Evolutionary conservation across 2,797 vertebrate species (phyloP), one percentile per base, ranked within the genome.

Genomic region (Liparis tanakae): DNA sequence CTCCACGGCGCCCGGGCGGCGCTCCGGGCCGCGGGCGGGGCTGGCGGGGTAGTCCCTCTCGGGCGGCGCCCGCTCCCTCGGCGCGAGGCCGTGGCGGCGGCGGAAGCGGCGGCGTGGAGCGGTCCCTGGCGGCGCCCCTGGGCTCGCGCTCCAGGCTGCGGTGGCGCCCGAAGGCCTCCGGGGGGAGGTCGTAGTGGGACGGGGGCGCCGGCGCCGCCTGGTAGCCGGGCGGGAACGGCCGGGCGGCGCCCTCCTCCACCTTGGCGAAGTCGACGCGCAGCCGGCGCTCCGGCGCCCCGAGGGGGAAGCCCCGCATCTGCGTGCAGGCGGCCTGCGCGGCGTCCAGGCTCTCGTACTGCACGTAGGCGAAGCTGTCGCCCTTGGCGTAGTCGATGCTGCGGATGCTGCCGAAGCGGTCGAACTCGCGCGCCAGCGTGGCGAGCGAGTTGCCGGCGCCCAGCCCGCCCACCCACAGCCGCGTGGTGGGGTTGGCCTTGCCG

Each of bases 381-480:
- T 99, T 99, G 33, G 97, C 96, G 0, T 99, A 98, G 89, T 99
- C 98, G 20, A 99, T 98, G 60, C 96, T 98, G 76, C 97, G 91
- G 44, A 99, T 99, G 85, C 97, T 99, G 5, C 98, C 98, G 0
- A 99, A 99, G 25, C 98, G 97, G 78, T 99, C 98, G 0, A 99
- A 99, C 82, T 99, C 98, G 1, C 97, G 93, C 0, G 97, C 98
- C 36, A 99, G 93, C 1, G 97, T 96, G 0, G 97, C 97, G 15
- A 99, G 86, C 0, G 97, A 98, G 15, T 96, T 98, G 20, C 95
- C 96, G 0, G 97, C 95, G 0, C 97, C 98, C 0, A 99, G 94
- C 0, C 97, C 98, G 0, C 98, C 98, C 78, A 99, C 98, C 98
- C 98, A 99, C 5, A 99, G 96, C 13, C 98, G 92, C 0, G 98